These are phyloP conservation scores for Cottus gobio DNA, from an alignment of 2,113 vertebrate species.

Conservation along the genomic window DNA sequence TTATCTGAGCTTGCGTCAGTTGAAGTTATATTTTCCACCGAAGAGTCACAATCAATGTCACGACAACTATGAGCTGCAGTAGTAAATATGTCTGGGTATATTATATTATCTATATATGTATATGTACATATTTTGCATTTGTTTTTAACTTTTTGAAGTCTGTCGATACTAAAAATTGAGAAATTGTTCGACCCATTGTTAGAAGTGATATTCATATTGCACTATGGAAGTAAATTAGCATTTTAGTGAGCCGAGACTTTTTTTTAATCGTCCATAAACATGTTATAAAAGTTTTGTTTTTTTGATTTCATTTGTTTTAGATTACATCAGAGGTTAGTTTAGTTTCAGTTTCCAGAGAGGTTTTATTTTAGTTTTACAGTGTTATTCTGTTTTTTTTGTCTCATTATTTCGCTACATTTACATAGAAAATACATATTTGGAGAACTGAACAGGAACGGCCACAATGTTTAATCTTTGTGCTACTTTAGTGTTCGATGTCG, in stretches of 20 bases:
- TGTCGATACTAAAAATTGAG: neutral
- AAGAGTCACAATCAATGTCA: constrained; percentile 6
- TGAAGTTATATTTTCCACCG: constrained; percentile 25
- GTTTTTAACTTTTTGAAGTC: neutral
- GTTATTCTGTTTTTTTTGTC: neutral
- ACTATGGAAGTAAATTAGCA: neutral
- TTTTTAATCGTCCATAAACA: neutral
- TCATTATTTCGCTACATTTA: neutral
- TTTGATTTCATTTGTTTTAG: no score
- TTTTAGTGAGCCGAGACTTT: neutral
- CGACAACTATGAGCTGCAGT: neutral
- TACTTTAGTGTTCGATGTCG: neutral
- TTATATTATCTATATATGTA: neutral
- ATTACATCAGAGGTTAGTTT: no score
- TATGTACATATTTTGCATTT: neutral
- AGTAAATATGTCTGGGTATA: constrained; percentile 3
- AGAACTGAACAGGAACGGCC: neutral
- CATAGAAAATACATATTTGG: neutral
- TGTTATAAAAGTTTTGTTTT: neutral
- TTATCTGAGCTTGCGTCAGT: constrained; percentile 19
- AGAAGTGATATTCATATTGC: neutral
- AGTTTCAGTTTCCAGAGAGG: neutral
- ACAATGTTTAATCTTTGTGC: neutral
- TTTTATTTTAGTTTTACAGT: neutral
- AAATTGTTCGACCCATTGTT: neutral